Evolutionary conservation across 2,797 vertebrate genomes (phyloP), one percentile per base, ranked within the genome.

Genomic region (Microcaecilia unicolor): DNA sequence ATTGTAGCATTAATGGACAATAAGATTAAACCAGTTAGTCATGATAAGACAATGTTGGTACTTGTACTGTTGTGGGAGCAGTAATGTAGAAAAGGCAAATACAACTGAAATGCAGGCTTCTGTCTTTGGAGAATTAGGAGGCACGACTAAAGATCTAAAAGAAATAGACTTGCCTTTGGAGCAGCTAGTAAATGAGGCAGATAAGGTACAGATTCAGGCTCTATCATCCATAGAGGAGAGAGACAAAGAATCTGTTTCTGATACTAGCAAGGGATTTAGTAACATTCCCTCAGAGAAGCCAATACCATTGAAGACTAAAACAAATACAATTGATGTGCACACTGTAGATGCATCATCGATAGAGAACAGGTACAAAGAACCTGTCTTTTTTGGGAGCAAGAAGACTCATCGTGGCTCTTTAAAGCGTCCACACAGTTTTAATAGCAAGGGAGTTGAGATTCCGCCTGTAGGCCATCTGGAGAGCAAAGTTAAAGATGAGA

Each of bases 321-420:
- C 28, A 2, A 33, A 13, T 13, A 42, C 20, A 2, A 31, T 16
- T 1, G 1, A 2, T 12, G 10, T 6, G 1, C 14, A 9, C 18
- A 22, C 5, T 11, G 33, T 6, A 10, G 23, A 28, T 5, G 25
- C n/a, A 4, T 25, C 20, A 0, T 9, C n/a, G 2, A 0, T 1
- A n/a, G 40, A 17, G 35, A 8, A 11, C 3, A 21, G 12, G 17
- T n/a, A 13, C 6, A 48, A 18, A 15, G 54, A 15, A 9, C 18
- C 22, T 3, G 37, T 17, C 30, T 11, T 4, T 4, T 17, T 2
- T 2, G 34, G 41, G 25, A 40, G 18, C 13, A 26, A 11, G 15
- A 32, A 19, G 31, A 9, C 14, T 0, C 17, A 55, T 17, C 28
- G 9, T 8, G 38, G 28, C 34, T 35, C 41, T 2, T 20, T 17